Conservation (phyloP, 2,797 vertebrate genomes). For the Morelia viridis region DNA sequence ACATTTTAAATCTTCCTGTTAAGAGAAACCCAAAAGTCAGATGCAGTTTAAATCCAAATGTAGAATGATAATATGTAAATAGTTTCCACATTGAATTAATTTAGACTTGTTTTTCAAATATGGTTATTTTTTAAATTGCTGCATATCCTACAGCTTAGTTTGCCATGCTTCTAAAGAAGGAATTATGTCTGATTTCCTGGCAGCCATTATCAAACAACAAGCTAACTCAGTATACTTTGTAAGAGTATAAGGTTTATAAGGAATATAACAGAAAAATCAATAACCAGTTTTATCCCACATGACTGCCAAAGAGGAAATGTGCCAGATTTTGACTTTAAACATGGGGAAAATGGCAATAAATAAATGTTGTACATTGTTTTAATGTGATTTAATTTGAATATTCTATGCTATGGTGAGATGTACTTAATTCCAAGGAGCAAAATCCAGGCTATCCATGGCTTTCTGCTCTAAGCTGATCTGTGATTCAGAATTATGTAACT, state of each 20-base stretch:
- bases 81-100: neutral
- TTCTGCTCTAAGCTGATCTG: neutral
- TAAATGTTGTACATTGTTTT: neutral
- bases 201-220: no score
- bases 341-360: neutral
- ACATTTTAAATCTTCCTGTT: neutral
- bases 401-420: neutral
- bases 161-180: no score
- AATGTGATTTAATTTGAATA: neutral
- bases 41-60: neutral
- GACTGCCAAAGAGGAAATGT: neutral
- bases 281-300: neutral
- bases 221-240: no score
- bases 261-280: no score
- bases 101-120: neutral
- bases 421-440: neutral
- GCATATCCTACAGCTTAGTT: no score
- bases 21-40: neutral
- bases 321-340: neutral
- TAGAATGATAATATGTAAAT: neutral
- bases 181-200: no score
- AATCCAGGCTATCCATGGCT: neutral
- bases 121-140: no score
- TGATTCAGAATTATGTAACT: neutral
- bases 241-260: no score